Conservation (phyloP, 2,888 invertebrate genomes). For the Aelia acuminata region DNA sequence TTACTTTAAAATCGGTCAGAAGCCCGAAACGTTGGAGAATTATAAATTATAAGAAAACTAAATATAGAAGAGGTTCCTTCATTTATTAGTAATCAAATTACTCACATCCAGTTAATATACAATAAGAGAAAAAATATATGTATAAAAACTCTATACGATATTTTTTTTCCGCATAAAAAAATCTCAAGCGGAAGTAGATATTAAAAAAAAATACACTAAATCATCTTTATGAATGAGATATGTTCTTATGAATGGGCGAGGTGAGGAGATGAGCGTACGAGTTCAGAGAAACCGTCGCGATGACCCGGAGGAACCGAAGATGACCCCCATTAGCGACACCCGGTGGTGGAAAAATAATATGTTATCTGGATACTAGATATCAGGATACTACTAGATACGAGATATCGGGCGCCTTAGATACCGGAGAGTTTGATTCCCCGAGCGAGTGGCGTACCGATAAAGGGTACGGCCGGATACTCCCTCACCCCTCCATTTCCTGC, state of each 20-base stretch:
- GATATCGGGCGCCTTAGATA: not conserved
- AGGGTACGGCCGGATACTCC: conserved; percentile 44
- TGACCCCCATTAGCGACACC: conserved; percentile 25
- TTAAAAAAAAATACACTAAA: conserved; percentile 6
- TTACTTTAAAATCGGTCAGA: too few species aligned
- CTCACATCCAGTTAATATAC: too few species aligned
- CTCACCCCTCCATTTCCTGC: conserved; percentile 48
- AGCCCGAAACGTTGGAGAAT: too few species aligned
- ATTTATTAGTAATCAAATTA: too few species aligned
- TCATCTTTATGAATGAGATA: not conserved
- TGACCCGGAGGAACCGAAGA: conserved; percentile 9
- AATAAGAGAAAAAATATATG: not conserved
- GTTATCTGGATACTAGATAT: not conserved
- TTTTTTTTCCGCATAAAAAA: not conserved
- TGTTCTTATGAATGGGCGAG: conserved; percentile 24
- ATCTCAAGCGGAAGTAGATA: conserved; percentile 22
- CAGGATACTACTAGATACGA: too few species aligned
- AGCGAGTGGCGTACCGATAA: not conserved
- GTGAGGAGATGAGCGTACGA: not conserved
- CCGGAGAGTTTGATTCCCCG: not conserved
- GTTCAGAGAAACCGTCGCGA: not conserved
- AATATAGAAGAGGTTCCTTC: too few species aligned
- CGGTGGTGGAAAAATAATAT: not conserved
- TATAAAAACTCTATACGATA: not conserved
- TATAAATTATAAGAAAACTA: too few species aligned